Percentiles rank a stretch among this genome's conserved stretches.
Evolutionary conservation across 1,140 invertebrate genomes (phyloP).

Genomic region (Watersipora subatra): DNA sequence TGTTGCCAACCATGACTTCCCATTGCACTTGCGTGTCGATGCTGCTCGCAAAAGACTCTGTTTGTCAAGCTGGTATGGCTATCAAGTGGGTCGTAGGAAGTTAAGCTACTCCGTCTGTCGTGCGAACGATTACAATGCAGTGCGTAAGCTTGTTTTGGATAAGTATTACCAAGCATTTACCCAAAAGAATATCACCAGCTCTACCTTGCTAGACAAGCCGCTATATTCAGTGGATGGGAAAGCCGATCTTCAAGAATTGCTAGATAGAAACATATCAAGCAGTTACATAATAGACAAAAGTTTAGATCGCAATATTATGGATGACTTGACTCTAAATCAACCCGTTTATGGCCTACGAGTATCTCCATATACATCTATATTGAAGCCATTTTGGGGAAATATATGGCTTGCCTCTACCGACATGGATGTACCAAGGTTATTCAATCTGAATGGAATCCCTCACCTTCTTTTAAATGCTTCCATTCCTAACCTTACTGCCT

Average conservation of each 20-base stretch:
- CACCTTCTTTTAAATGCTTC: not conserved
- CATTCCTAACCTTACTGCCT: too few species aligned
- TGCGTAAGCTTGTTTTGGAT: not conserved
- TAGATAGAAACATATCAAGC: too few species aligned
- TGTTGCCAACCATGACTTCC: not conserved
- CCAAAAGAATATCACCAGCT: not conserved
- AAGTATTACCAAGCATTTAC: not conserved
- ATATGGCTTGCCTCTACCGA: not conserved
- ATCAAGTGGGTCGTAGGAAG: not conserved
- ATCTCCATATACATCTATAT: too few species aligned
- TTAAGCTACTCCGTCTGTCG: not conserved
- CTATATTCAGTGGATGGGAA: too few species aligned
- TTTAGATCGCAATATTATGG: too few species aligned
- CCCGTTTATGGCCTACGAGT: too few species aligned
- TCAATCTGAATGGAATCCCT: not conserved
- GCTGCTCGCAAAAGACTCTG: not conserved
- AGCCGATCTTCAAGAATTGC: too few species aligned
- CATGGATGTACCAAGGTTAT: not conserved
- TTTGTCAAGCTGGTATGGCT: not conserved
- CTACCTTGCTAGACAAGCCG: too few species aligned
- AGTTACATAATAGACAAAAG: too few species aligned
- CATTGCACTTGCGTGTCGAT: not conserved
- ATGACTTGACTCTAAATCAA: too few species aligned
- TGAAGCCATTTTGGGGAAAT: too few species aligned
- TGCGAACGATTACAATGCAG: not conserved